Evolutionary conservation across 2,888 invertebrate species (phyloP).

Genomic region (Rhagophthalmus giganteus): DNA sequence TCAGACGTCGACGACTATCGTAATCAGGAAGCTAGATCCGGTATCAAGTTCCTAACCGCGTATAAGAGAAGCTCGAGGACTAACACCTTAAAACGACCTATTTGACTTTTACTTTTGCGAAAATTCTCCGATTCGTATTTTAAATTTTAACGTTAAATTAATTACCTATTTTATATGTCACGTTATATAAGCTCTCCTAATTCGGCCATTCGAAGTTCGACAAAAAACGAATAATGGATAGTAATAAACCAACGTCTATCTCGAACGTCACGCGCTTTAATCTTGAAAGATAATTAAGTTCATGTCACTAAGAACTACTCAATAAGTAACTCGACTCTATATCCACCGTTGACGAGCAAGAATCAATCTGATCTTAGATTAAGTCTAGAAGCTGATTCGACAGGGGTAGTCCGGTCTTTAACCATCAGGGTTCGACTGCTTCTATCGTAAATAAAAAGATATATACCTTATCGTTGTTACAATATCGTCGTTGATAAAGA

Average conservation of each 20-base stretch:
- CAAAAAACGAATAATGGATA: conserved; percentile 23
- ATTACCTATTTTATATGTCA: no score
- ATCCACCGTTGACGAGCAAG: conserved; percentile 23
- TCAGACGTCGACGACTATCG: conserved; percentile 18
- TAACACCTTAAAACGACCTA: conserved; percentile 2
- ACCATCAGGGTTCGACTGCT: conserved; percentile 16
- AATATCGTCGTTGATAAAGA: no score
- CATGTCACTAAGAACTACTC: conserved; percentile 30
- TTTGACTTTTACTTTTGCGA: conserved; percentile 2
- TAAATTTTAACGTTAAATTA: no score
- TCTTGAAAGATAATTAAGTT: conserved; percentile 30
- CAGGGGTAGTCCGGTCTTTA: conserved; percentile 16
- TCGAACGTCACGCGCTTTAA: conserved; percentile 23
- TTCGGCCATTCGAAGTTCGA: neutral
- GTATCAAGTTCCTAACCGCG: conserved; percentile 13
- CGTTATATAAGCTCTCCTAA: no score
- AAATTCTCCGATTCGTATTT: no score
- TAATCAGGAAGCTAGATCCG: conserved; percentile 12
- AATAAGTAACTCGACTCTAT: conserved; percentile 25
- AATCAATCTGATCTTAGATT: conserved; percentile 30
- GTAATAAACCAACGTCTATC: conserved; percentile 25
- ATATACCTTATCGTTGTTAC: no score
- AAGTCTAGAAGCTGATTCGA: conserved; percentile 19
- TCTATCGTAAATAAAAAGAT: no score
- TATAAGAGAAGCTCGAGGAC: conserved; percentile 3